phyloP scores from a whole-genome alignment of 2,888 invertebrate genomes.

The Drosophila niveifrons region DNA sequence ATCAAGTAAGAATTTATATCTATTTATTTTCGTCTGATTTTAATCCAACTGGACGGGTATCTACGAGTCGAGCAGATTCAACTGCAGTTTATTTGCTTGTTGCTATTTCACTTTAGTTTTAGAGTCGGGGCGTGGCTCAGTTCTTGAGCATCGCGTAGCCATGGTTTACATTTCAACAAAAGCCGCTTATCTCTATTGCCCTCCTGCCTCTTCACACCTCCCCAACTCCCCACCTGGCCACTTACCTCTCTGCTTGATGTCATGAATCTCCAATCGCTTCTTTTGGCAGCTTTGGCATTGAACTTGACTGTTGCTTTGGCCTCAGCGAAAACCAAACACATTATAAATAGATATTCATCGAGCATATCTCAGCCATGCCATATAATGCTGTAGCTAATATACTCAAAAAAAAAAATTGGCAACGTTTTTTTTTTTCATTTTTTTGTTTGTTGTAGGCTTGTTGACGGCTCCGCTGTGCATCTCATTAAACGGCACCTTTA shows the following conservation, averaged over 20 bases:
- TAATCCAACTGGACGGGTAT: neutral
- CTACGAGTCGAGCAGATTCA: neutral
- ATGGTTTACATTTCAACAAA: slow-evolving; percentile 55
- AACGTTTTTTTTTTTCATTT: neutral
- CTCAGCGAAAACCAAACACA: slow-evolving; percentile 9
- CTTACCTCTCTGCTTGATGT: slow-evolving; percentile 1
- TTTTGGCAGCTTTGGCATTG: slow-evolving; percentile 66
- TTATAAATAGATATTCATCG: slow-evolving; percentile 40
- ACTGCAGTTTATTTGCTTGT: neutral
- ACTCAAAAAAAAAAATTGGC: slow-evolving; percentile 25
- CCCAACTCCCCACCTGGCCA: neutral
- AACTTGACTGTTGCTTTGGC: slow-evolving; percentile 70
- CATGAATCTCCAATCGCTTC: slow-evolving; percentile 8
- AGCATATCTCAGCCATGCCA: slow-evolving; percentile 3
- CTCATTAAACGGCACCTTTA: slow-evolving; percentile 67
- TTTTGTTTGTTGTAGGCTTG: slow-evolving; percentile 40
- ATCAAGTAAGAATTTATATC: too few species aligned
- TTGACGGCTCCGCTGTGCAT: slow-evolving; percentile 40
- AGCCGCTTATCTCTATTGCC: slow-evolving; percentile 11
- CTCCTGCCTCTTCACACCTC: neutral
- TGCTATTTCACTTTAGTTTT: neutral
- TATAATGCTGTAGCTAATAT: slow-evolving; percentile 20
- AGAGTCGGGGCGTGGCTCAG: slow-evolving; percentile 44
- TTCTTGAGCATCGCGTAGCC: slow-evolving; percentile 47
- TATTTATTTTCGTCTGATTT: too few species aligned